Base-by-base conservation (phyloP, 1,140 invertebrate species). In the Halictus rubicundus region DNA sequence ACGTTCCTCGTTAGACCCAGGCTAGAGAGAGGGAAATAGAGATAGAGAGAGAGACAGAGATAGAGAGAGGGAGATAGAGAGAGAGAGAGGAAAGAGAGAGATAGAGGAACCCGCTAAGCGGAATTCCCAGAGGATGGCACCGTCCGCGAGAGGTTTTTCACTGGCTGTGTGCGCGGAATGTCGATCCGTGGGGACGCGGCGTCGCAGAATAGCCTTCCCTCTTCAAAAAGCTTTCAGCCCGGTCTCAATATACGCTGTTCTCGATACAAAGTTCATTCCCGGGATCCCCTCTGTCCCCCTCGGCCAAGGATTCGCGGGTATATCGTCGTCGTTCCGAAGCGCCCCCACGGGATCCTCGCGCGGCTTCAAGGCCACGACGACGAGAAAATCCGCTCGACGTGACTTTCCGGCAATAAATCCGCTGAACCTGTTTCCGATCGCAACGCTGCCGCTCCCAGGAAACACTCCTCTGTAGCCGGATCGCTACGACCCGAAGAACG, bases 201-300 rank as follows among this genome's bases (percentile, higher is more conserved):
- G 27, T 32, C 16, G 32, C 8, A 16, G 49, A 63, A 64, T 46
- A 52, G 63, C 6, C 27, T 6, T 61, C 49, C 21, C 49, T 2
- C 2, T 54, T 27, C 59, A 60, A 64, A 16, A n/a, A 61, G 59
- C 63, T 52, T 69, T 63, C 59, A 37, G 75, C 66, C 23, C 21
- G 32, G 23, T 69, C 25, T 21, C 59, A 49, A 70, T 68, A 52
- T 37, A 74, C 68, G 61, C 66, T 68, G 66, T 74, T 73, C 64
- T 57, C 68, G 61, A 81, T 87, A 82, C 80, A 85, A 85, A 82
- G 74, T 70, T 87, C 85, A 61, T 82, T 81, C 57, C 32, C 32
- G 32, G 32, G 32, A 32, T 32, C 32, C n/a, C 6, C 75, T 12
- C 64, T 12, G 23, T 25, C 12, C 10, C 10, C 59, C 3, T n/a